Conservation (phyloP, 1,140 invertebrate species). For the Nephotettix cincticeps region DNA sequence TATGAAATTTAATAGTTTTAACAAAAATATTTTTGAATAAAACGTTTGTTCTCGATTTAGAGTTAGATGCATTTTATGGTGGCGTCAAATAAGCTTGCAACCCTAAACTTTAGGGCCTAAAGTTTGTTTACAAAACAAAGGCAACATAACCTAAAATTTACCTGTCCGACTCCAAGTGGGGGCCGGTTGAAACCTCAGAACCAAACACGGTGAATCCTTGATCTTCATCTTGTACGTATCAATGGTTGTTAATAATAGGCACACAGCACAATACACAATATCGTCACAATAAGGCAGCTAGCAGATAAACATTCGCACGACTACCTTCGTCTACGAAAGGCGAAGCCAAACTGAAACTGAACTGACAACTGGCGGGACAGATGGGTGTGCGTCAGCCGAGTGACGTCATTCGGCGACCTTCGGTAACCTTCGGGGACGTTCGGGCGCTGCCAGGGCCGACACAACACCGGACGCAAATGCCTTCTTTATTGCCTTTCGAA, state of each 20-base stretch:
- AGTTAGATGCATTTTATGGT: no score
- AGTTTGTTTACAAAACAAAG: not conserved
- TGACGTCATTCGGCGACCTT: conserved; percentile 20
- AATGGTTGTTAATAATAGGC: not conserved
- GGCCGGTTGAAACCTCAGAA: conserved; percentile 32
- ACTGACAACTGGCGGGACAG: not conserved
- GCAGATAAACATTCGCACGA: not conserved
- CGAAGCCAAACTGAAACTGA: not conserved
- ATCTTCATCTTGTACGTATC: conserved; percentile 27
- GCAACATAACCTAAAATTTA: conserved; percentile 22
- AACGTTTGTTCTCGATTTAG: no score
- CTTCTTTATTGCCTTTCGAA: not conserved
- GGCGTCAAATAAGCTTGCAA: no score
- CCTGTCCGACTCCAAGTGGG: conserved; percentile 39
- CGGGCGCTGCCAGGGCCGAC: no score
- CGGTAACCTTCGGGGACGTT: conserved; percentile 9
- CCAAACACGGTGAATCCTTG: conserved; percentile 38
- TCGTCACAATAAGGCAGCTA: not conserved
- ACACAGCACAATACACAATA: not conserved
- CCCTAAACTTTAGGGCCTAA: no score
- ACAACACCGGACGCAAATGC: not conserved
- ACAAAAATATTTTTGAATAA: no score
- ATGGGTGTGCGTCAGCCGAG: conserved; percentile 20
- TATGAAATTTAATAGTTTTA: no score
- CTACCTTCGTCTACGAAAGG: not conserved